Evolutionary conservation across 2,113 vertebrate genomes (phyloP).

Genomic region (Ammodytes marinus): DNA sequence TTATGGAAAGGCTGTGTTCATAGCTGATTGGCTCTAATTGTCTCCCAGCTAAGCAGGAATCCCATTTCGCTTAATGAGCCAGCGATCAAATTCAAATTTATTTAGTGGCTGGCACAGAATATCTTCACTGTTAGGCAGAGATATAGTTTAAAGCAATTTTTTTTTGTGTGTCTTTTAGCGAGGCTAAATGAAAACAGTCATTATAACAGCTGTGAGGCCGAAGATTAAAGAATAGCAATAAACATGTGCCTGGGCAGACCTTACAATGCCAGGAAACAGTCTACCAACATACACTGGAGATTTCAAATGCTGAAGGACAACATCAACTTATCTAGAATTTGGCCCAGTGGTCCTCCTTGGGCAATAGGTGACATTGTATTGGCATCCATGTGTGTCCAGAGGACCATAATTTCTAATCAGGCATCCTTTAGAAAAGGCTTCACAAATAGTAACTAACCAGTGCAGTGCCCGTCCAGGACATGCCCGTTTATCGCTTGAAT

Average conservation of each 20-base stretch:
- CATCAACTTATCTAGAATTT: background rate
- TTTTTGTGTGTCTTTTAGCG: conserved; percentile 16
- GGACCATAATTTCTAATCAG: background rate
- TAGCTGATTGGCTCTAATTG: conserved; percentile 75
- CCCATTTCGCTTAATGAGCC: conserved; percentile 68
- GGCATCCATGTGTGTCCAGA: background rate
- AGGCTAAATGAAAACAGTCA: conserved; percentile 33
- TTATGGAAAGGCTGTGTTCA: conserved; percentile 67
- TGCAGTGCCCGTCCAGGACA: no score
- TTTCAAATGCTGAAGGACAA: background rate
- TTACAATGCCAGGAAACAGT: conserved; percentile 17
- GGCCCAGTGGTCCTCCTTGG: background rate
- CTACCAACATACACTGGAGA: background rate
- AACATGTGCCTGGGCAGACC: conserved; percentile 23
- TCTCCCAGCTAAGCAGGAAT: conserved; percentile 71
- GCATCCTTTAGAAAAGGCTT: background rate
- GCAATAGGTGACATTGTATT: background rate
- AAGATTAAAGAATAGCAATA: conserved; percentile 51
- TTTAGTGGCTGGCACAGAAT: conserved; percentile 58
- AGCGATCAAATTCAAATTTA: conserved; percentile 67
- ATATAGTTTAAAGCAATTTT: conserved; percentile 28
- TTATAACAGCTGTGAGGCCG: conserved; percentile 40
- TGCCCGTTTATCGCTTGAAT: no score
- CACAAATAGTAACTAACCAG: no score
- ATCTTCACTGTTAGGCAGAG: conserved; percentile 37